These are phyloP conservation scores for Parauchenoglanis ngamensis DNA, from an alignment of 2,797 vertebrate genomes.

Conservation along the genomic window DNA sequence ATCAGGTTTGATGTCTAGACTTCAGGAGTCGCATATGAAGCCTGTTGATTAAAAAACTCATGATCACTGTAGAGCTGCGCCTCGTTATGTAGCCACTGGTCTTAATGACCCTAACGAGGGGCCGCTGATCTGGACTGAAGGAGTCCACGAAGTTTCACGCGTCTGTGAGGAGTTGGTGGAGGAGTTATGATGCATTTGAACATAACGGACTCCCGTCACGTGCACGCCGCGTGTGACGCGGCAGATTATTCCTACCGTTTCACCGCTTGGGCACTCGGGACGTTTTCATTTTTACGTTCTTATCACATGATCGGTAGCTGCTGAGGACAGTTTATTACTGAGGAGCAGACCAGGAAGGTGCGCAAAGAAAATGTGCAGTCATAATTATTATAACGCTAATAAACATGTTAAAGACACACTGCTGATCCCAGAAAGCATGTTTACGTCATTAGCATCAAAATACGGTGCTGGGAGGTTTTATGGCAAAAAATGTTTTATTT, in stretches of 20 bases:
- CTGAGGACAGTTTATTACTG: neutral
- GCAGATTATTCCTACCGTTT: neutral
- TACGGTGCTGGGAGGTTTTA: neutral
- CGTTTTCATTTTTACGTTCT: too few relatives aligned
- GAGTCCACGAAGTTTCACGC: neutral
- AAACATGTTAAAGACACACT: neutral
- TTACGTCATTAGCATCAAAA: neutral
- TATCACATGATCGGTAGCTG: too few relatives aligned
- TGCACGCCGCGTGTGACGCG: neutral
- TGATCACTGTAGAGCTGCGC: neutral
- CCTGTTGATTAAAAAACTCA: neutral
- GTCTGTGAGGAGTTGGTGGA: neutral
- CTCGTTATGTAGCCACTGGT: neutral
- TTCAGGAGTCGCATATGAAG: too few relatives aligned
- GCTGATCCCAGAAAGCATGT: neutral
- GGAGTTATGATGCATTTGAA: neutral
- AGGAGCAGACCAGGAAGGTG: neutral
- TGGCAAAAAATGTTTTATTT: neutral
- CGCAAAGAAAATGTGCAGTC: neutral
- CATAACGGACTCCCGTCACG: neutral
- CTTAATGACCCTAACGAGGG: constrained; percentile 23
- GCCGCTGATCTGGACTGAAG: neutral
- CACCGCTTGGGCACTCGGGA: too few relatives aligned
- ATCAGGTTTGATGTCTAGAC: neutral
- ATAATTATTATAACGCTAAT: neutral